phyloP scores from a whole-genome alignment of 2,113 vertebrate genomes.

The Cairina moschata region DNA sequence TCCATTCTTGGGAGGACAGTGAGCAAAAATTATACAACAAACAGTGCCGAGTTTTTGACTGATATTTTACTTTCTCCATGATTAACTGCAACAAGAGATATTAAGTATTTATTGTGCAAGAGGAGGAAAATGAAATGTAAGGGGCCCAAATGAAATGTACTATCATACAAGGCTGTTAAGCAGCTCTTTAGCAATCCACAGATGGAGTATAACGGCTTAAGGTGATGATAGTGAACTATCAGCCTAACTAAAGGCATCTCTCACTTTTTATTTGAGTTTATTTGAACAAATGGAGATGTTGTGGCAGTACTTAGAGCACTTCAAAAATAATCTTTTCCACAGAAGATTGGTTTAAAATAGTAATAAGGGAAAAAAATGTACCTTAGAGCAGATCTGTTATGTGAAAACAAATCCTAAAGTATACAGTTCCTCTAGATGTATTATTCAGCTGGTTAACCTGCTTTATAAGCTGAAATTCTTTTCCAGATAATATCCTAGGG shows the following conservation, averaged over 20 bases:
- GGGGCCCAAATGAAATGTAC: not conserved
- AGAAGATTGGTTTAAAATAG: conserved; percentile 16
- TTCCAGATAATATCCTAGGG: not conserved
- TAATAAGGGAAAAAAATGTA: not conserved
- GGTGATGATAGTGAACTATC: not conserved
- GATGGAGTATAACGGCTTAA: not conserved
- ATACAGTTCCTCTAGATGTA: not conserved
- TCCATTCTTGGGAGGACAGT: not conserved
- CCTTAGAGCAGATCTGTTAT: not conserved
- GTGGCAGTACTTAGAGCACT: not conserved
- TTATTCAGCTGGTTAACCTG: conserved; percentile 20
- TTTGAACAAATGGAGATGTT: not conserved
- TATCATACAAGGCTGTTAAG: not conserved
- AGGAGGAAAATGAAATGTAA: not conserved
- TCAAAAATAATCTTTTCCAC: not conserved
- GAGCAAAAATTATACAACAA: not conserved
- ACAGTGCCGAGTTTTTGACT: not conserved
- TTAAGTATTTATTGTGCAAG: not conserved
- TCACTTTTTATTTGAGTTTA: not conserved
- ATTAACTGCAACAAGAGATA: not conserved
- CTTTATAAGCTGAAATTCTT: conserved; percentile 35
- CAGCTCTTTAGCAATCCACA: not conserved
- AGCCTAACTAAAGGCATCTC: not conserved
- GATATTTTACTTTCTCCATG: not conserved
- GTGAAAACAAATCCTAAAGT: not conserved